A percentile compares a stretch with the other conserved stretches of the same genome.
Conservation (phyloP, 1,140 invertebrate genomes). For the Penaeus chinensis region DNA sequence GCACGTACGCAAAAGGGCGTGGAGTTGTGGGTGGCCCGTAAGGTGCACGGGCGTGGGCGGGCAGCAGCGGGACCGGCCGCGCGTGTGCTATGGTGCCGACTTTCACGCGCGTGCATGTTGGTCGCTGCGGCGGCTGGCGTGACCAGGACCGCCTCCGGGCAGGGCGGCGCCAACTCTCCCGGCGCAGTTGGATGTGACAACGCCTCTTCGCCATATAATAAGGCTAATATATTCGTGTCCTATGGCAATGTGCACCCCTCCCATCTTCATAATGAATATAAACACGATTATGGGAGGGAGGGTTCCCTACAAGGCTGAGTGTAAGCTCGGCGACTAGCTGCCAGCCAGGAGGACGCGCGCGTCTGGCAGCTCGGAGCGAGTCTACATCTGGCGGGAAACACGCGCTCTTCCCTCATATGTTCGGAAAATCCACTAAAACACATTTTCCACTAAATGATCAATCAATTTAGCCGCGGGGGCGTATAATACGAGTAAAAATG, state of each 20-base stretch:
- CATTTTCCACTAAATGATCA: neutral
- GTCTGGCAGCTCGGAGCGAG: conserved; percentile 18
- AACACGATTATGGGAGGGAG: conserved; percentile 48
- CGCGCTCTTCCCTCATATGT: conserved; percentile 34
- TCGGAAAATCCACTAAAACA: conserved; percentile 26
- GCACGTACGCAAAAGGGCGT: neutral
- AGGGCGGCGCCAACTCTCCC: neutral
- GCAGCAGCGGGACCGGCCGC: conserved; percentile 5
- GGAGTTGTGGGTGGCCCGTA: neutral
- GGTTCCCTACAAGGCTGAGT: conserved; percentile 32
- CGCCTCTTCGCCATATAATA: conserved; percentile 47
- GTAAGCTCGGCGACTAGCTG: conserved; percentile 43
- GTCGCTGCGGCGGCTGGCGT: conserved; percentile 3
- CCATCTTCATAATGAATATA: conserved; percentile 51
- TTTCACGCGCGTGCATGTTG: conserved; percentile 19
- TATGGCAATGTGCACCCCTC: conserved; percentile 37
- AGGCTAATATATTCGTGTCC: conserved; percentile 48
- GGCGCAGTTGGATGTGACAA: conserved; percentile 35
- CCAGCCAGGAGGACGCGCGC: neutral
- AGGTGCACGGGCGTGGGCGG: conserved; percentile 29
- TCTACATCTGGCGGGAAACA: conserved; percentile 40
- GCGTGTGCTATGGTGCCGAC: neutral
- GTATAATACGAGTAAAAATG: conserved; percentile 20
- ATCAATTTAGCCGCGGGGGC: neutral
- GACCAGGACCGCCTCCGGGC: neutral